These are phyloP conservation scores for Periphyllus acericola DNA, from an alignment of 2,888 invertebrate genomes.

Conservation along the genomic window DNA sequence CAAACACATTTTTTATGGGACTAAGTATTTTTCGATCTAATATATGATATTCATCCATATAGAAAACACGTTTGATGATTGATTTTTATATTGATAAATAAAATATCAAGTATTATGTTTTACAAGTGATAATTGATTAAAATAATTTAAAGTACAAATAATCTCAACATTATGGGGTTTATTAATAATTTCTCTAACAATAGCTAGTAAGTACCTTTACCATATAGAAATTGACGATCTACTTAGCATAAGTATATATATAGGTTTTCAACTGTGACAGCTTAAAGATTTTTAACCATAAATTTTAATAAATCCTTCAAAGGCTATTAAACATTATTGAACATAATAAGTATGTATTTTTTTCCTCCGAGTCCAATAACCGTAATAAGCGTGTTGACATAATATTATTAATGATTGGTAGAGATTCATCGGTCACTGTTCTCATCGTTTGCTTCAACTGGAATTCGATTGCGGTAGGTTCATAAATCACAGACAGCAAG, in stretches of 20 bases:
- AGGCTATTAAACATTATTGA: not conserved
- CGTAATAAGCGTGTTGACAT: slow-evolving; percentile 12
- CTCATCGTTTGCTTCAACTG: not conserved
- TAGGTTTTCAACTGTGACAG: not conserved
- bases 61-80: not conserved
- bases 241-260: not conserved
- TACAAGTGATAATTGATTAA: not conserved
- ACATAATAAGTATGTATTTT: not conserved
- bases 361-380: not conserved
- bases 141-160: not conserved
- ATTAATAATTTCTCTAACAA: not conserved
- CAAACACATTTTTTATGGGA: too few relatives aligned
- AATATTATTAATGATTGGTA: slow-evolving; percentile 6
- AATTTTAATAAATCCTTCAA: not conserved
- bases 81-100: not conserved
- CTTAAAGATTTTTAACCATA: not conserved
- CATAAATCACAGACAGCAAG: not conserved
- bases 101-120: not conserved
- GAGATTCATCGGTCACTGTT: slow-evolving; percentile 1
- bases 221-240: too few relatives aligned
- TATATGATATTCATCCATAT: too few relatives aligned
- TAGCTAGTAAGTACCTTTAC: not conserved
- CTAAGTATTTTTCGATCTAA: too few relatives aligned
- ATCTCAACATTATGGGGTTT: not conserved
- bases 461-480: slow-evolving; percentile 10